phyloP scores from a whole-genome alignment of 2,888 invertebrate species.

The Leptothorax acervorum region DNA sequence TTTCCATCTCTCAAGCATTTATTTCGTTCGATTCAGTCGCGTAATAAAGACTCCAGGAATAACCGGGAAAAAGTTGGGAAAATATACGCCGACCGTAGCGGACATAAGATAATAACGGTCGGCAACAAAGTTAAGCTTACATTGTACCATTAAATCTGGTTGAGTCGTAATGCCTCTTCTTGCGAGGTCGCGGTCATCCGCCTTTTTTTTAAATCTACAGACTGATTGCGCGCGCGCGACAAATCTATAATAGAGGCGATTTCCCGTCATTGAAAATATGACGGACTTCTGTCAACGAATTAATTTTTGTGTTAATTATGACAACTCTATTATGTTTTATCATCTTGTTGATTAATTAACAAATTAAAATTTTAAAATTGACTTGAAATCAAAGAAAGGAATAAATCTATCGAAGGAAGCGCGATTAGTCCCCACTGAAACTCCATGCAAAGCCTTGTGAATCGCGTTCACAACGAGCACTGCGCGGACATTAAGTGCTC shows the following conservation, averaged over 20 bases:
- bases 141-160: slow-evolving; percentile 16
- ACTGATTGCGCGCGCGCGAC: background rate
- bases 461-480: slow-evolving; percentile 47
- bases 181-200: slow-evolving; percentile 24
- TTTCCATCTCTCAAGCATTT: slow-evolving; percentile 24
- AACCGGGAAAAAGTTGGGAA: slow-evolving; percentile 22
- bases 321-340: background rate
- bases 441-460: slow-evolving; percentile 18
- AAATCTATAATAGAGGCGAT: background rate
- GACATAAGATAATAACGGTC: slow-evolving; percentile 38
- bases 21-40: slow-evolving; percentile 27
- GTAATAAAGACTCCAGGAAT: slow-evolving; percentile 22
- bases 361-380: background rate
- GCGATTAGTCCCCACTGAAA: background rate
- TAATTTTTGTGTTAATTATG: background rate
- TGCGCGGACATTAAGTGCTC: slow-evolving; percentile 61
- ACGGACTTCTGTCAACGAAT: background rate
- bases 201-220: background rate
- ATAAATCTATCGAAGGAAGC: background rate
- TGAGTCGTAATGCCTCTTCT: background rate
- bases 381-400: background rate
- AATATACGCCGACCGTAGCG: slow-evolving; percentile 7
- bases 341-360: background rate
- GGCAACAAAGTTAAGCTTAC: slow-evolving; percentile 31
- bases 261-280: background rate